A percentile compares a stretch with the other conserved stretches of the same genome.
phyloP scores from a whole-genome alignment of 2,113 vertebrate species.

The Mus pahari region DNA sequence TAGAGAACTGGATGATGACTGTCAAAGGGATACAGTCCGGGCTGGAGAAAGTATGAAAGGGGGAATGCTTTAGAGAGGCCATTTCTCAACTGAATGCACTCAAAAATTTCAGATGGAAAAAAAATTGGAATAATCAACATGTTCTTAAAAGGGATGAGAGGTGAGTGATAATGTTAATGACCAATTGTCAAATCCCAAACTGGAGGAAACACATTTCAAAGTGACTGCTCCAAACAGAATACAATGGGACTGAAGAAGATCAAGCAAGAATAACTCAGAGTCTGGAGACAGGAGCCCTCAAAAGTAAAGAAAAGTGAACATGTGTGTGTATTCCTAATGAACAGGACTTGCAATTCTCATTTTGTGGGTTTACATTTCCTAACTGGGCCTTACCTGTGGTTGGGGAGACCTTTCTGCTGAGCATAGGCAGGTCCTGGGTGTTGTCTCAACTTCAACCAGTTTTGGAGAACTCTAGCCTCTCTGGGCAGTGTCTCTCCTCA shows the following conservation, averaged over 20 bases:
- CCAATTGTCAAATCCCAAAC: neutral
- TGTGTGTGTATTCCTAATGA: neutral
- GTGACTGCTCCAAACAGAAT: neutral
- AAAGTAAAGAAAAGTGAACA: neutral
- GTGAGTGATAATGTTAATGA: neutral
- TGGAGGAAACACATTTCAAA: conserved; percentile 22
- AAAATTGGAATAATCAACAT: neutral
- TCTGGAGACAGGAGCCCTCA: neutral
- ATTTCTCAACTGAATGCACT: neutral
- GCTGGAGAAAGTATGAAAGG: neutral
- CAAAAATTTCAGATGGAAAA: neutral
- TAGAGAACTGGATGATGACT: neutral
- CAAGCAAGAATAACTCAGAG: neutral
- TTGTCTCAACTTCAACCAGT: neutral
- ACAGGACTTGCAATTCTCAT: neutral
- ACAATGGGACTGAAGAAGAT: neutral
- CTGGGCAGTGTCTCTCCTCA: neutral
- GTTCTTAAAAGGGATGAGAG: neutral
- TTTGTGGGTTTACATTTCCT: neutral
- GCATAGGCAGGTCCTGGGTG: neutral
- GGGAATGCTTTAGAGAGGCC: neutral
- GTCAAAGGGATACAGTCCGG: neutral
- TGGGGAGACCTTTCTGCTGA: neutral
- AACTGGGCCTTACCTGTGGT: neutral
- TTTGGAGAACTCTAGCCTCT: neutral